Base-by-base conservation (phyloP, 2,888 invertebrate species). In the Dichetophora obliterata region DNA sequence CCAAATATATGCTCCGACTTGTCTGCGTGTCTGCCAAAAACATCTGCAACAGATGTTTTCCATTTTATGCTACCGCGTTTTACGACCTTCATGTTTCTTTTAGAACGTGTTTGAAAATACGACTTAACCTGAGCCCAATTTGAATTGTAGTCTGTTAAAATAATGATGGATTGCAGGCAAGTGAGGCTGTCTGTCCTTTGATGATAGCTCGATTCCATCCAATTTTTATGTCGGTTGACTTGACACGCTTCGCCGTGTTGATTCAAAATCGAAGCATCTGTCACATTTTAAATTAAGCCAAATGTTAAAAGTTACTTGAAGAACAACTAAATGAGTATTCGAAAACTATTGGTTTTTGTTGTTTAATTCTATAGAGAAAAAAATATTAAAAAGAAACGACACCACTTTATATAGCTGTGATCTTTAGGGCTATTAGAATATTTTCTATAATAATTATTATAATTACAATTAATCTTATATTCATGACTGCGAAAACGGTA, bases 41-140 rank as follows among this genome's bases (percentile, higher is more conserved):
- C 74, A 74, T 65, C 74, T 74, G 74, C 74, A 74, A 59, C 74
- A 74, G 74, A 74, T 74, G 74, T 74, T 65, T 68, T 43, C 31
- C 24, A 48, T 63, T n/a, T 11, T 8, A 31, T 16, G 22, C 31
- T 24, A 16, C 5, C 27, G 6, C 61, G 22, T 24, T 24, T 24
- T 59, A 31, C 34, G 11, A 31, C 63, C 3, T 63, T 27, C 43
- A 43, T 2, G 43, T 43, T 43, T 43, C 14, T 43, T 43, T 43
- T 43, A 14, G 14, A 43, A 43, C 43, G 11, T 43, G 43, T 43
- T 11, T 43, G 14, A 43, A 43, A 14, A 43, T 43, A 6, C 6
- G 14, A 43, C 43, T 2, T 43, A 43, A 43, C 43, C 43, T 43
- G 43, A 43, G 43, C 43, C 14, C 43, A 43, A 43, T 63, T 34